phyloP scores from a whole-genome alignment of 2,797 vertebrate genomes.

The Pipistrellus kuhlii region DNA sequence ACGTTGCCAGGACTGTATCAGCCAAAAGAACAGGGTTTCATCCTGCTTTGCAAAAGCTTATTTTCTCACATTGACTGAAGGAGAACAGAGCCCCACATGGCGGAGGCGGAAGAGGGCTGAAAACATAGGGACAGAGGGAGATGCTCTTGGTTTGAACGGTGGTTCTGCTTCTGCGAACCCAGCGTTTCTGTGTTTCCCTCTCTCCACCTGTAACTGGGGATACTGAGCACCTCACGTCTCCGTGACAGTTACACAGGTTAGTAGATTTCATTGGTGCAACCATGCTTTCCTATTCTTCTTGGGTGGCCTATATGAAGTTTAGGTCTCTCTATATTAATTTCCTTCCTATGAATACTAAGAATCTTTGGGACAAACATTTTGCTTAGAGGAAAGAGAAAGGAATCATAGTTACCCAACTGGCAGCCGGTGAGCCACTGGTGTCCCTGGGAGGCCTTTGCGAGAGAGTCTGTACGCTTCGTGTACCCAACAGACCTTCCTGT shows the following conservation, averaged over 20 bases:
- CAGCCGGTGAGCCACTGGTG: background rate
- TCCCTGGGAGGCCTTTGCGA: background rate
- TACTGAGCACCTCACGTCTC: background rate
- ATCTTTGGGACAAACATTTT: background rate
- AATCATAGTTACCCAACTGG: background rate
- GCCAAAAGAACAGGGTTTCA: background rate
- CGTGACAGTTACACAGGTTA: background rate
- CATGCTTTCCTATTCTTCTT: background rate
- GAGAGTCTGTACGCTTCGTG: background rate
- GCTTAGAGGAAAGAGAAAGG: background rate
- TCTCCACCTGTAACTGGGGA: background rate
- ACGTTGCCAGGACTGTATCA: background rate
- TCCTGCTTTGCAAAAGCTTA: background rate
- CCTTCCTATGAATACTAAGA: background rate
- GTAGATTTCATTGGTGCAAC: background rate
- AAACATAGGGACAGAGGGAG: background rate
- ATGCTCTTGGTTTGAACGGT: background rate
- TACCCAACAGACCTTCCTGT: background rate
- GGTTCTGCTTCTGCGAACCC: background rate
- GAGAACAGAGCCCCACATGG: background rate
- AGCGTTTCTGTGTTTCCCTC: background rate
- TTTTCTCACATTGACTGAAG: background rate
- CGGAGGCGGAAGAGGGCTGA: background rate
- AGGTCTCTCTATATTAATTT: background rate
- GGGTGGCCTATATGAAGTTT: background rate